phyloP scores from a whole-genome alignment of 2,797 vertebrate species.

The Liasis olivaceus region DNA sequence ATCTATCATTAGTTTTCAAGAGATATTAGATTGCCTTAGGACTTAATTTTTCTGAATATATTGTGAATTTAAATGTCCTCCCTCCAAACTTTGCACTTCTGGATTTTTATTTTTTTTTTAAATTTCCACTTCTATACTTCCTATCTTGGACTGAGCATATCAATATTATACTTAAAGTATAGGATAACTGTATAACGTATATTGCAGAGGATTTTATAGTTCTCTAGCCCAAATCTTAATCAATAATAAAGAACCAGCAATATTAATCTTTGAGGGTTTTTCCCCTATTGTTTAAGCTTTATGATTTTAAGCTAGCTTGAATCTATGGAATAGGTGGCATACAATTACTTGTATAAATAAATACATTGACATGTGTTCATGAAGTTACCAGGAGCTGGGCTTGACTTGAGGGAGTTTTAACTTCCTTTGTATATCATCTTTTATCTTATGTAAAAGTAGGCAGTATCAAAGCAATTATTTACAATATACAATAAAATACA shows the following conservation, averaged over 20 bases:
- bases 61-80: neutral
- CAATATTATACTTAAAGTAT: neutral
- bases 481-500: neutral
- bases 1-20: neutral
- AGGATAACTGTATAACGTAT: neutral
- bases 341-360: too few relatives aligned
- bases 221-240: neutral
- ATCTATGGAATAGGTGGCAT: too few relatives aligned
- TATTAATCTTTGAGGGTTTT: neutral
- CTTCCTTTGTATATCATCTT: neutral
- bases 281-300: neutral
- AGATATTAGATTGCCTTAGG: neutral
- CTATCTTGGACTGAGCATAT: neutral
- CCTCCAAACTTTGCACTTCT: neutral
- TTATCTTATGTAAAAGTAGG: neutral
- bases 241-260: neutral
- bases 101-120: neutral
- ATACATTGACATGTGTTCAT: too few relatives aligned
- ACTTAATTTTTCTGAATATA: neutral
- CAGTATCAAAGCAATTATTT: neutral
- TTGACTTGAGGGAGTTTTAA: neutral
- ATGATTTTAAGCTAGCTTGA: too few relatives aligned
- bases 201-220: neutral
- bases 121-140: neutral
- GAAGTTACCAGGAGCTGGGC: neutral